phyloP scores from a whole-genome alignment of 2,888 invertebrate species.

The Philopedon plagiatum region DNA sequence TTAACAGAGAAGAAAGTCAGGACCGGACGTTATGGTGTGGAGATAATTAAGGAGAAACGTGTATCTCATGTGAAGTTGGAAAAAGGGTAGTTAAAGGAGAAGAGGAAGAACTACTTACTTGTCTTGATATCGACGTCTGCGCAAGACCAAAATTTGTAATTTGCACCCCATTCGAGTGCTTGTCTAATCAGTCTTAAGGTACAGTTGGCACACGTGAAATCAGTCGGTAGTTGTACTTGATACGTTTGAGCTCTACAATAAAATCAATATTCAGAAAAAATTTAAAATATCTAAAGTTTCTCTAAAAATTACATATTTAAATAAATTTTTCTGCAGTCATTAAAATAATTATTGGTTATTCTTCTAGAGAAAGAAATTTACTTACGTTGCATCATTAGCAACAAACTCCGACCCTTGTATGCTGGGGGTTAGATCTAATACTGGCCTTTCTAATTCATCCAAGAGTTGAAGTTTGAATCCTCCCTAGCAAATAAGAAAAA shows the following conservation, averaged over 20 bases:
- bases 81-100: too few relatives aligned
- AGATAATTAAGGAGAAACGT: too few relatives aligned
- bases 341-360: too few relatives aligned
- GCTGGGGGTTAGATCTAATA: slow-evolving; percentile 87
- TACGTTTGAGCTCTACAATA: slow-evolving; percentile 84
- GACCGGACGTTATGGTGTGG: too few relatives aligned
- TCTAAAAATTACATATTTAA: too few relatives aligned
- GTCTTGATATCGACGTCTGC: slow-evolving; percentile 90
- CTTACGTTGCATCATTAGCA: slow-evolving; percentile 90
- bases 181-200: slow-evolving; percentile 90
- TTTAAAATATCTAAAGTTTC: not conserved
- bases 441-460: slow-evolving; percentile 86
- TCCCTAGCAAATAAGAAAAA: slow-evolving; percentile 78
- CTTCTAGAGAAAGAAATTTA: slow-evolving; percentile 59
- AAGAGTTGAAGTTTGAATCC: slow-evolving; percentile 91
- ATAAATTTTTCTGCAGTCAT: too few relatives aligned
- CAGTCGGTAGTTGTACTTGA: slow-evolving; percentile 83
- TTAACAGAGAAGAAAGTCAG: too few relatives aligned
- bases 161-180: slow-evolving; percentile 89
- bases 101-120: slow-evolving; percentile 66
- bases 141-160: slow-evolving; percentile 95
- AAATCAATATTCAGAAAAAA: not conserved
- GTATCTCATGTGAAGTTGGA: too few relatives aligned
- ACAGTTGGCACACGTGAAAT: slow-evolving; percentile 90
- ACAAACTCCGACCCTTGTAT: slow-evolving; percentile 86